Evolutionary conservation across 37 sponge, comb jelly and placozoan species (phyloP).

Genomic region (Tethya wilhelma): DNA sequence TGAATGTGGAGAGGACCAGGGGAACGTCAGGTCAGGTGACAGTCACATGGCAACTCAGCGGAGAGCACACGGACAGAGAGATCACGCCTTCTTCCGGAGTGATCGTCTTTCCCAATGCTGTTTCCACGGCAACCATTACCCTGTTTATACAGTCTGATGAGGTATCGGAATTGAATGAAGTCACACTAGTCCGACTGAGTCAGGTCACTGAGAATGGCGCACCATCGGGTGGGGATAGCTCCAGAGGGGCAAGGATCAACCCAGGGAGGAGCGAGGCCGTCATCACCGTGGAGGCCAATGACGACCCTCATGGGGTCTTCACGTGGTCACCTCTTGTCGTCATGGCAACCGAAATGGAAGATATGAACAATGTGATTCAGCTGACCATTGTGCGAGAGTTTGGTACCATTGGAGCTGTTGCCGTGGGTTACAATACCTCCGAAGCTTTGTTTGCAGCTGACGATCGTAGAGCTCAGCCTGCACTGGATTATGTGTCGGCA

Average conservation of each 20-base stretch:
- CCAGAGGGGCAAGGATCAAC: slow-evolving; percentile 64
- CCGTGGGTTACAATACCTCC: slow-evolving; percentile 54
- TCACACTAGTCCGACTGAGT: slow-evolving; percentile 58
- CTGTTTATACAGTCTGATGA: slow-evolving; percentile 60
- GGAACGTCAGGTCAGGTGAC: slow-evolving; percentile 77
- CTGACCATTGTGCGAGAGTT: slow-evolving; percentile 77
- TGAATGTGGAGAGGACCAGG: slow-evolving; percentile 52
- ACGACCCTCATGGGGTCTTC: slow-evolving; percentile 86
- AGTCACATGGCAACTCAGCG: slow-evolving; percentile 58
- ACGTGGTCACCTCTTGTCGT: slow-evolving; percentile 43
- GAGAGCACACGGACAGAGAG: slow-evolving; percentile 56
- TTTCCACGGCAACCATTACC: slow-evolving; percentile 35
- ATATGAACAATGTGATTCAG: slow-evolving; percentile 32
- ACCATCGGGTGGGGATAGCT: slow-evolving; percentile 34
- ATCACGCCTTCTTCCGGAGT: slow-evolving; percentile 68
- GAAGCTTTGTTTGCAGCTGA: not conserved
- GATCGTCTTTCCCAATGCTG: slow-evolving; percentile 60
- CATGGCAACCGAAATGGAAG: slow-evolving; percentile 40
- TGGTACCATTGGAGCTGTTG: slow-evolving; percentile 73
- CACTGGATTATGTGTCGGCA: slow-evolving; percentile 46
- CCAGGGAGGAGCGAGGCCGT: slow-evolving; percentile 42
- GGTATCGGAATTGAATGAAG: slow-evolving; percentile 76
- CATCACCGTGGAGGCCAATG: slow-evolving; percentile 82
- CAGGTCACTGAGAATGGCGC: slow-evolving; percentile 70
- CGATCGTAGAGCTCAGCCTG: slow-evolving; percentile 25